phyloP scores from a whole-genome alignment of 2,888 invertebrate genomes.

The Drosophila monieri region DNA sequence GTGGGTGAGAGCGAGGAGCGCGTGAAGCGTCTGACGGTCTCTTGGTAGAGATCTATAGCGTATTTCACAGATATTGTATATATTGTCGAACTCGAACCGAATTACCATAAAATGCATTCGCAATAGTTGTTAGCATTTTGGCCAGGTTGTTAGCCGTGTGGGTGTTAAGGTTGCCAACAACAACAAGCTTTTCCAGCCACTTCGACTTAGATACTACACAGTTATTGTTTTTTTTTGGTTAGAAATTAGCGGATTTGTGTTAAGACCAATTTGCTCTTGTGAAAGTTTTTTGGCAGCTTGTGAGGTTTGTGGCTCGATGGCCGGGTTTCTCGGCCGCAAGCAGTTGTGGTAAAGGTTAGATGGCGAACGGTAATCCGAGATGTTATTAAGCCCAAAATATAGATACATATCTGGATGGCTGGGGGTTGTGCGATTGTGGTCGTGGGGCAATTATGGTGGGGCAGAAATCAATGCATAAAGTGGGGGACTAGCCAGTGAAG shows the following conservation, averaged over 20 bases:
- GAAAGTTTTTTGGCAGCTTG: constrained; percentile 47
- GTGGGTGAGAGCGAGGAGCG: constrained; percentile 82
- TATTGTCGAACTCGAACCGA: constrained; percentile 22
- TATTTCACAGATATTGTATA: constrained; percentile 13
- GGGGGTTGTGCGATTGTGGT: no score
- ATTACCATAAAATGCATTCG: constrained; percentile 56
- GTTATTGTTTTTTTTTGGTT: constrained; percentile 54
- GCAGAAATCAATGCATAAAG: not conserved
- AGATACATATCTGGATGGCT: not conserved
- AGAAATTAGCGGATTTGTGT: constrained; percentile 73
- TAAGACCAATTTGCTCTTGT: constrained; percentile 48
- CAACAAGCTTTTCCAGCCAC: constrained; percentile 22
- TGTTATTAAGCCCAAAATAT: constrained; percentile 22
- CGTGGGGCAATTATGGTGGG: not conserved
- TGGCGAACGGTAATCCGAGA: constrained; percentile 44
- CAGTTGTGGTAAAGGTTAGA: constrained; percentile 50
- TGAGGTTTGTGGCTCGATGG: constrained; percentile 48
- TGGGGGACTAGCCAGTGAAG: not conserved
- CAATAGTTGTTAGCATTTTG: constrained; percentile 32
- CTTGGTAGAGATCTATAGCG: constrained; percentile 79
- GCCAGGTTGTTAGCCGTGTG: constrained; percentile 30
- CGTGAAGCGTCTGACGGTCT: constrained; percentile 82
- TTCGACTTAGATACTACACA: constrained; percentile 6
- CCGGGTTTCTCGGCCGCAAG: constrained; percentile 56
- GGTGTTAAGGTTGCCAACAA: constrained; percentile 48